Conservation (phyloP, 2,888 invertebrate species). For the Acheta domesticus region DNA sequence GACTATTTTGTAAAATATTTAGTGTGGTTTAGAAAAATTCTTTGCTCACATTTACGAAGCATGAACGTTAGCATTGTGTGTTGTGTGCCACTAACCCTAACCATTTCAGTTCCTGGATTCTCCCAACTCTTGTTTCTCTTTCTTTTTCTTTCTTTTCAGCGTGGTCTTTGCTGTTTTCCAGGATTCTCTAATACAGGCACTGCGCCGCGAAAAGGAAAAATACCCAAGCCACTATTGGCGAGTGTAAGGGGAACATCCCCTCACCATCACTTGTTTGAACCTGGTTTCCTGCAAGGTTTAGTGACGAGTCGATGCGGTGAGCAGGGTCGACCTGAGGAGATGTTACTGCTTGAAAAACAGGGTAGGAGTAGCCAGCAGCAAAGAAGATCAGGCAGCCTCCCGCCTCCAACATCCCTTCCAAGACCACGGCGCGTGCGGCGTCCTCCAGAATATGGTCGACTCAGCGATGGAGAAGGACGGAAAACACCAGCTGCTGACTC, state of each 20-base stretch:
- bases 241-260: constrained; percentile 52
- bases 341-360: constrained; percentile 70
- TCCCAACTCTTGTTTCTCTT: constrained; percentile 48
- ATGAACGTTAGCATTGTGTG: not conserved
- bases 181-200: constrained; percentile 73
- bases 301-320: constrained; percentile 40
- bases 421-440: constrained; percentile 59
- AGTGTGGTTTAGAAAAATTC: no score
- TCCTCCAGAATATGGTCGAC: constrained; percentile 59
- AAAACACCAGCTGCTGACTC: constrained; percentile 30
- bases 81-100: constrained; percentile 36
- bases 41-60: no score
- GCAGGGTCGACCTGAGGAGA: constrained; percentile 58
- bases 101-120: constrained; percentile 45
- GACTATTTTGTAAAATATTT: no score
- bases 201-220: constrained; percentile 71
- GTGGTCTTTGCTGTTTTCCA: constrained; percentile 82
- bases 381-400: constrained; percentile 60
- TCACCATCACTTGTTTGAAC: constrained; percentile 35
- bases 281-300: constrained; percentile 47
- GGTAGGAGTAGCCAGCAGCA: constrained; percentile 74
- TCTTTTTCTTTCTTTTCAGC: constrained; percentile 65
- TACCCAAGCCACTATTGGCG: constrained; percentile 71
- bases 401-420: constrained; percentile 70
- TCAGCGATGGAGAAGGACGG: constrained; percentile 51